Percentiles rank a stretch among this genome's conserved stretches.
Conservation (phyloP, 2,888 invertebrate species). For the Sympetrum striolatum region DNA sequence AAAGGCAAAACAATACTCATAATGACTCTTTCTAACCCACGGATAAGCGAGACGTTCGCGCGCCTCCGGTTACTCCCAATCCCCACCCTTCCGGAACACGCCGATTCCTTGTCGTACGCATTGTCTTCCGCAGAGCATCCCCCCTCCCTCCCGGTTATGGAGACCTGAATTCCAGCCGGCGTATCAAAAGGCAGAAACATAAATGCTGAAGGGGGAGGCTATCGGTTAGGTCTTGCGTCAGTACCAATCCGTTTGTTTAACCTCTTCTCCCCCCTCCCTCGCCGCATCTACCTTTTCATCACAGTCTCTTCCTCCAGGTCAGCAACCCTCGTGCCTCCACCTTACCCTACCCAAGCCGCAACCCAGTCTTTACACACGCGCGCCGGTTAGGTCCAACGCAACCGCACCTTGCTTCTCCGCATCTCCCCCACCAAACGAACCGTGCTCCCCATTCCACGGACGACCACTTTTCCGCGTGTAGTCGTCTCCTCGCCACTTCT, state of each 20-base stretch:
- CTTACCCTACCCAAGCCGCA: neutral
- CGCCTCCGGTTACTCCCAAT: neutral
- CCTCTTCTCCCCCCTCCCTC: neutral
- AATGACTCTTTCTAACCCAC: neutral
- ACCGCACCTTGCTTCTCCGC: neutral
- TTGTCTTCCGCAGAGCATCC: neutral
- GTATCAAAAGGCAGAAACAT: neutral
- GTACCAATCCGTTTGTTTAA: conserved; percentile 41
- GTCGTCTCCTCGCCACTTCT: neutral
- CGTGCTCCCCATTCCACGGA: neutral
- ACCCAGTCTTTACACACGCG: neutral
- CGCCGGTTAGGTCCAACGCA: neutral
- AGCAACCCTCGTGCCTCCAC: neutral
- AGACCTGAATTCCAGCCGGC: neutral
- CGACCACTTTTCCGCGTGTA: neutral
- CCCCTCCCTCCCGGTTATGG: neutral
- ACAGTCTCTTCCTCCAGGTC: conserved; percentile 14
- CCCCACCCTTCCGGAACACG: neutral
- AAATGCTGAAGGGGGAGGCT: neutral
- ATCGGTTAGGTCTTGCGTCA: conserved; percentile 25
- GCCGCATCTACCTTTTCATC: conserved; percentile 12
- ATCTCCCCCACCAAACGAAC: neutral
- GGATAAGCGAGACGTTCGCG: neutral
- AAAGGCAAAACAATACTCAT: neutral
- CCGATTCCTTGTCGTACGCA: neutral